Evolutionary conservation across 2,113 vertebrate species (phyloP), one percentile per base, ranked within the genome.

Genomic region (Cisticola juncidis): DNA sequence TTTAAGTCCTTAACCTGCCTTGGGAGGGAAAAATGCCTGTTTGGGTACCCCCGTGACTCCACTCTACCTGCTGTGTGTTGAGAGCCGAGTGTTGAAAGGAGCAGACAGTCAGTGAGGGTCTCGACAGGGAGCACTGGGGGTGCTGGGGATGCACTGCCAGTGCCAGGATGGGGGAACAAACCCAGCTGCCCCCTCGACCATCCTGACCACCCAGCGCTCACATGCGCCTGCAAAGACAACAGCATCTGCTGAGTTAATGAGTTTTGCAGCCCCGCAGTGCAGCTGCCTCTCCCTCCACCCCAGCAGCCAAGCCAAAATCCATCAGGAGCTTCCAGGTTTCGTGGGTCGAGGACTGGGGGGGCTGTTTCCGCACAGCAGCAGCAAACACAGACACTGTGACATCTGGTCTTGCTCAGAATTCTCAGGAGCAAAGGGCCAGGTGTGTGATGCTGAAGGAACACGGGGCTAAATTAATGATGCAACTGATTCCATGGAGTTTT

Each of bases 361-460:
- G 60, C 12, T 0, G 2, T 87, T 87, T 95, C 91, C 48, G 5
- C 79, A 17, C 17, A 31, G 81, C 7, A 0, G 12, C 2, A 5
- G 60, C 1, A 0, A 50, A 54, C 0, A 3, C 90, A 72, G 91
- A 85, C 56, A 28, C 95, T 19, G 33, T 4, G 65, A 92, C 97
- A 95, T 96, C 95, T 97, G 97, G 86, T 95, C 92, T 44, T 45
- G 77, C 84, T 96, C 95, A 38, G 36, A 62, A 66, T 19, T 20
- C 47, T 93, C 7, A 0, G 82, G 76, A 94, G 88, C 80, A 51
- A 84, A 78, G 61, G 85, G 88, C 83, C 74, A 19, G 80, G 92
- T 56, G 47, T 10, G 45, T 9, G 66, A 70, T 83, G 60, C 33
- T 1, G 45, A 60, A 44, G 87, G 70, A 86, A 60, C 19, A 14